Percentiles rank a stretch among this genome's conserved stretches.
Conservation (phyloP, 2,797 vertebrate genomes). For the Pachyuromys duprasi region DNA sequence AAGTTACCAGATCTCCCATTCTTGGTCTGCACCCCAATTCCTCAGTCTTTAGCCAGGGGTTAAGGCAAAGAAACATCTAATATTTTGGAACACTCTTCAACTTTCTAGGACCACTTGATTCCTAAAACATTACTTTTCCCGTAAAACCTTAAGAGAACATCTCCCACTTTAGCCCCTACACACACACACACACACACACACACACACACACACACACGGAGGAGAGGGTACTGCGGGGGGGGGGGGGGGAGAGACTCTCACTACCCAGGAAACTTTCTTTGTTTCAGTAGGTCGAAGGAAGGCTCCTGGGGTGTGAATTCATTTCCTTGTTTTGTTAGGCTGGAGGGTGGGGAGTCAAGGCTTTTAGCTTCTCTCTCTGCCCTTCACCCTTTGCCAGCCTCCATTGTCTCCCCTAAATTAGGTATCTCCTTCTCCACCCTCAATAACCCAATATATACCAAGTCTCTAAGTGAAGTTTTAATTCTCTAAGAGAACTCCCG, state of each 20-base stretch:
- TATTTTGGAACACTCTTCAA: neutral
- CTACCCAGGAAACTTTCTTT: conserved; percentile 79
- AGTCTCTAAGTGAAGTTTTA: neutral
- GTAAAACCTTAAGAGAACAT: conserved; percentile 59
- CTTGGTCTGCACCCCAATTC: neutral
- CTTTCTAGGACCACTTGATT: conserved; percentile 32
- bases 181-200: conserved; percentile 32
- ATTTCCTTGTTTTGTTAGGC: conserved; percentile 82
- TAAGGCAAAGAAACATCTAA: neutral
- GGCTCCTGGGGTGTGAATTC: conserved; percentile 78
- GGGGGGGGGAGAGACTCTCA: neutral
- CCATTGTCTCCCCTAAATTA: conserved; percentile 53
- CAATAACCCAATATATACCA: neutral
- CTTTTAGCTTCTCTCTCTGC: conserved; percentile 60
- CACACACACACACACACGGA: neutral
- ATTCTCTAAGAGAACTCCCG: no score
- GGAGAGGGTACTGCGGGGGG: no score
- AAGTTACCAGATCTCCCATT: neutral
- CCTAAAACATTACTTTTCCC: conserved; percentile 53
- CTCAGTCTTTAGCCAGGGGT: neutral
- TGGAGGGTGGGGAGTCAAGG: conserved; percentile 63
- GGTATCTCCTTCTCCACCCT: neutral
- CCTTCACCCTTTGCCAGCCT: conserved; percentile 67
- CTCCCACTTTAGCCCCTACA: neutral
- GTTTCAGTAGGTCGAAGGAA: conserved; percentile 78